Base-by-base conservation (phyloP, 2,888 invertebrate genomes). In the Drosophila leonis region DNA sequence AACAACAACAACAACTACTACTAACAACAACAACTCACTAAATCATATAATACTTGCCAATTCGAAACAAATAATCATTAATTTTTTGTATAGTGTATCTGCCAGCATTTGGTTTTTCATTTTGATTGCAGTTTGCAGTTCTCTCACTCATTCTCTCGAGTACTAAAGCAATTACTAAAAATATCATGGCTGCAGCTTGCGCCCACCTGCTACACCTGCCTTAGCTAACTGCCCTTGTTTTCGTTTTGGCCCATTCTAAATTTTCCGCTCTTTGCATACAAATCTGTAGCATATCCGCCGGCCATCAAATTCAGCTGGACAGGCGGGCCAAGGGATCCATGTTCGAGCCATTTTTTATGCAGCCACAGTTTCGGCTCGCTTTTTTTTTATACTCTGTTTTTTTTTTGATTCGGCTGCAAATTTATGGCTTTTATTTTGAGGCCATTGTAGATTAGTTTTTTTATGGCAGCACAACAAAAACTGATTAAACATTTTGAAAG, bases 361-460 rank as follows among this genome's bases (percentile, higher is more conserved):
- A 59, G 31, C 61, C 12, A 33, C 41, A 54, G 39, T 42, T 20
- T 18, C 51, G 10, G 49, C n/a, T 20, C 39, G 41, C 29, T 39
- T 24, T 67, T 42, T n/a, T n/a, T n/a, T n/a, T n/a, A n/a, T n/a
- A n/a, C n/a, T n/a, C n/a, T n/a, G n/a, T n/a, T 24, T 35, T 51
- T 7, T 37, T 7, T 54, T 24, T 31, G 51, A 2, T 20, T 7
- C 18, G 48, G 20, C 27, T 37, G n/a, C 15, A 46, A 80, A 88
- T 88, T 90, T 85, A 90, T 85, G 61, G 83, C 71, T 76, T 79
- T 76, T 85, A 76, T 82, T 73, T 83, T 82, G 59, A 37, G 72
- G 55, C 76, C 59, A 74, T 69, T 65, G 66, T 65, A 71, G 86
- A 85, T 88, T 82, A 88, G 86, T 90, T 90, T 88, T 88, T 75